phyloP scores from a whole-genome alignment of 2,113 vertebrate genomes.

The Equus quagga region DNA sequence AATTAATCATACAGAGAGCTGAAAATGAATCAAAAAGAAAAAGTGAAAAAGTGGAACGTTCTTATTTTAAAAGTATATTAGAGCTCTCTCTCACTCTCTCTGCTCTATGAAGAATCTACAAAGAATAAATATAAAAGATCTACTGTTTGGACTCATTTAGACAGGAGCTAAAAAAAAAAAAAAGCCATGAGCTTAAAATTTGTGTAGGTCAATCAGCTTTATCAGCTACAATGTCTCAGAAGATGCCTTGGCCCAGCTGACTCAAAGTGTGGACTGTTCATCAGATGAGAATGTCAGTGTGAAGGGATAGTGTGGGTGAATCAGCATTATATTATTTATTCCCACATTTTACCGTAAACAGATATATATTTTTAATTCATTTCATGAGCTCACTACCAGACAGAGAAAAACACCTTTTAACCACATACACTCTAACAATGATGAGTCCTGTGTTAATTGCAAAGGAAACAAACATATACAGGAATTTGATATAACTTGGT shows the following conservation, averaged over 20 bases:
- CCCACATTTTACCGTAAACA: neutral
- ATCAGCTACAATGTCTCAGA: neutral
- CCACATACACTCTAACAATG: neutral
- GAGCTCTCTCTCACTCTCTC: neutral
- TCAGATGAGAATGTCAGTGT: neutral
- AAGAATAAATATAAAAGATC: neutral
- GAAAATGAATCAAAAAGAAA: slow-evolving; percentile 54
- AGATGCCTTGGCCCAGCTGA: neutral
- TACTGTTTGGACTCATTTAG: neutral
- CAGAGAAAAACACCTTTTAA: neutral
- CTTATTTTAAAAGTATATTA: slow-evolving; percentile 25
- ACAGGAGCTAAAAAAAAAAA: neutral
- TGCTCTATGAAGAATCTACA: neutral
- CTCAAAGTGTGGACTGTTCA: neutral
- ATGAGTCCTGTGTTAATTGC: neutral
- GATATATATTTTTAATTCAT: neutral
- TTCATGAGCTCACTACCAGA: neutral
- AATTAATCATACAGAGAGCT: slow-evolving; percentile 66
- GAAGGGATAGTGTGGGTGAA: neutral
- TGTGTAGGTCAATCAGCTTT: neutral
- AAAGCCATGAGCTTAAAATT: neutral
- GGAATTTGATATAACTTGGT: neutral
- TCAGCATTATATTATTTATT: neutral
- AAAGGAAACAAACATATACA: neutral
- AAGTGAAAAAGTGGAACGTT: neutral